Evolutionary conservation across 2,888 invertebrate species (phyloP), one percentile per base, ranked within the genome.

Genomic region (Nowickia ferox): DNA sequence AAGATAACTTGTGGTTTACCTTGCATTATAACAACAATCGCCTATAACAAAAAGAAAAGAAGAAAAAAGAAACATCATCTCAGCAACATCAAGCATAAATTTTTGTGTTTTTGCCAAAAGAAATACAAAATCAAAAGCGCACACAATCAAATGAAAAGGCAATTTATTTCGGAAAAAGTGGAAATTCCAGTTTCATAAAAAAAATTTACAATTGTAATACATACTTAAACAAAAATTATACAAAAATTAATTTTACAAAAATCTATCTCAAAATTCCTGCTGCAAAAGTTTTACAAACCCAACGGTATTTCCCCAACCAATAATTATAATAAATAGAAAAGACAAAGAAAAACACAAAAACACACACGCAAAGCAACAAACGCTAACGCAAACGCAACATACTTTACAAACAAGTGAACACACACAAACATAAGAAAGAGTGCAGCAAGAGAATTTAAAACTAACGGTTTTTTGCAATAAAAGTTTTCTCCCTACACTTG

Each of bases 1-100:
- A 76, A 80, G 87, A 84, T 87, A 84, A 85, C 84, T 88, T 87
- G 87, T 88, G 88, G 87, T 88, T 88, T 87, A 88, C 88, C 88
- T 88, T 88, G 88, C 87, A 87, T 82, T 75, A 83, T 80, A 84
- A 83, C 86, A 86, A 86, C 86, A 86, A 86, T 86, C 86, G 76
- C 83, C 76, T 63, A 72, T 68, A 59, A 76, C 65, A 75, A 57
- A 66, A 72, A 68, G 19, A 61, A 74, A 53, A 17, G 53, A 53
- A 17, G 53, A 63, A 3, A 69, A 63, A 71, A 57, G 51, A 77
- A 57, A 76, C 75, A 78, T 59, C 76, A 84, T 85, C 81, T 80
- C 48, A 80, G 69, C 59, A 81, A 57, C 66, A 77, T 78, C 68
- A 66, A 79, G 57, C 85, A 72, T 72, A 84, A 68, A 66, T 74